These are phyloP conservation scores for Linepithema humile DNA, from an alignment of 1,140 invertebrate genomes.

Conservation along the genomic window DNA sequence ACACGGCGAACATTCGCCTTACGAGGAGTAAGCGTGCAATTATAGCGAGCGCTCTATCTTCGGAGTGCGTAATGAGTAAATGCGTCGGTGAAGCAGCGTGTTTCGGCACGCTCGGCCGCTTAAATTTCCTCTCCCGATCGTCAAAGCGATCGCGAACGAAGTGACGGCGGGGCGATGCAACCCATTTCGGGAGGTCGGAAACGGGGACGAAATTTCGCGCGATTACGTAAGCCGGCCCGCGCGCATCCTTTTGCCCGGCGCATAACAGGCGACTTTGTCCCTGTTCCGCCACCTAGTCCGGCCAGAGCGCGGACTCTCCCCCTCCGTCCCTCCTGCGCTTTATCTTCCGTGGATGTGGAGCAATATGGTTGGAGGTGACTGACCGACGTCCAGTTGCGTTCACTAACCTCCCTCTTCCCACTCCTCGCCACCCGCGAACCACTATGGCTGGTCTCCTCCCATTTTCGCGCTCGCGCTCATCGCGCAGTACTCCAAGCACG, in stretches of 20 bases:
- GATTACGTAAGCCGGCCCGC: slow-evolving; percentile 62
- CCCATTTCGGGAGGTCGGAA: not conserved
- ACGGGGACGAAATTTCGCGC: slow-evolving; percentile 64
- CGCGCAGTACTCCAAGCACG: slow-evolving; percentile 67
- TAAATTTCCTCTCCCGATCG: slow-evolving; percentile 27
- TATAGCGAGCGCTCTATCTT: slow-evolving; percentile 45
- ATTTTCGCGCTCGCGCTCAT: slow-evolving; percentile 63
- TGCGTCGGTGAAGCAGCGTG: not conserved
- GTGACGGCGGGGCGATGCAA: not conserved
- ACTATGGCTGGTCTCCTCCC: slow-evolving; percentile 39
- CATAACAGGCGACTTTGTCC: slow-evolving; percentile 58
- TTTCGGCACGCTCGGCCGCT: slow-evolving; percentile 6
- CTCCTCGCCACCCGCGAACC: slow-evolving; percentile 43
- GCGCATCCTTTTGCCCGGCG: slow-evolving; percentile 43
- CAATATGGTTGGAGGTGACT: slow-evolving; percentile 84
- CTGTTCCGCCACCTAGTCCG: slow-evolving; percentile 41
- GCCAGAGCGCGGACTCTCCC: slow-evolving; percentile 32
- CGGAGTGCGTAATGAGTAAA: slow-evolving; percentile 17
- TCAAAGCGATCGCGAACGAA: not conserved
- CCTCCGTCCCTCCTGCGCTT: slow-evolving; percentile 66
- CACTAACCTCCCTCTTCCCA: slow-evolving; percentile 78
- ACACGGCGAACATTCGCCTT: slow-evolving; percentile 36
- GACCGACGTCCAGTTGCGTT: slow-evolving; percentile 84
- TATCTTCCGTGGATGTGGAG: slow-evolving; percentile 82
- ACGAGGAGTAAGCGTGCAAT: slow-evolving; percentile 21